Evolutionary conservation across 2,888 invertebrate genomes (phyloP), one percentile per base, ranked within the genome.

Genomic region (Eilema sororculum): DNA sequence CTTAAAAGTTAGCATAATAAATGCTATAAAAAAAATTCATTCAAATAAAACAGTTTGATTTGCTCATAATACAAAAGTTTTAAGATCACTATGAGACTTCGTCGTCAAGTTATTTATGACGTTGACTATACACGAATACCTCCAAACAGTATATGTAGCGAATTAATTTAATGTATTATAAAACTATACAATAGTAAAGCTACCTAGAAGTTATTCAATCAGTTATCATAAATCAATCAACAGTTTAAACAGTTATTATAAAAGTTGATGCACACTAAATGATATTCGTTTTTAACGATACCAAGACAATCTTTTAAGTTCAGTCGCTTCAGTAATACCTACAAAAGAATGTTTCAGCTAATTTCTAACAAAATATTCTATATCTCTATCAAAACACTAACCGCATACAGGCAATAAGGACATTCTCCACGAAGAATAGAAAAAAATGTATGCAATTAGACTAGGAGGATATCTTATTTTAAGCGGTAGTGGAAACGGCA

Each of bases 401-500:
- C 16, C 3, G 28, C 28, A 37, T 13, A n/a, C 13, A 6, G 8
- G 0, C 9, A 24, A 58, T 20, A 37, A 16, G 3, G 1, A 13
- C n/a, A 58, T 28, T 0, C n/a, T n/a, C 30, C 2, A 30, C 8
- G 13, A 30, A 57, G 16, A 37, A 56, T n/a, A n/a, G n/a, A 64
- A 58, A 58, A 62, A 58, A 68, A 56, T n/a, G 13, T 12, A 57
- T 20, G 10, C 58, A 25, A 46, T 37, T 12, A 22, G 28, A 63
- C 58, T 25, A 25, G 68, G 22, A 58, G 25, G 57, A 64, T 30
- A 62, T 68, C 68, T 58, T 68, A 68, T 58, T 68, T 58, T 30
- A 58, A 13, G 41, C 25, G 63, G 56, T 30, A 41, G 52, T 22
- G 13, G 37, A 64, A 63, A 30, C 28, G 68, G 68, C 37, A 68